Base-by-base conservation (phyloP, 2,113 vertebrate species). In the Salvelinus fontinalis region DNA sequence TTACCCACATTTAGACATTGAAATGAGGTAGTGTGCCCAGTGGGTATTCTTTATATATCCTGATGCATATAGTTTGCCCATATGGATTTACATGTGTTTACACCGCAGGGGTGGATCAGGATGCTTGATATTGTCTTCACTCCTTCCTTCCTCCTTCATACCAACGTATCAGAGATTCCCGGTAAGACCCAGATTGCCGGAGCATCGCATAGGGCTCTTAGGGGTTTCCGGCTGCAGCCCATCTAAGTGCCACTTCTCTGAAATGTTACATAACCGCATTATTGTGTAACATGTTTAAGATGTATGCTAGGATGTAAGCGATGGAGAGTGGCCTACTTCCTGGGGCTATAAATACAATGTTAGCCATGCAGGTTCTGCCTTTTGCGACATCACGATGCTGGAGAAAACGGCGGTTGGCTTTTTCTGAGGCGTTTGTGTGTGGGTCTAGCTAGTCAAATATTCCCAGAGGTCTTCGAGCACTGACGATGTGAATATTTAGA, bases 231-330 rank as follows among this genome's bases (percentile, higher is more conserved):
- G 22, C 67, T 67, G 71, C 66, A 60, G 67, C 64, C 39, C 11
- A 64, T 34, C n/a, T 34, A 39, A 20, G 49, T 54, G 65, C 76
- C 31, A 44, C 49, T 78, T 78, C 72, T 39, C 51, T 0, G 54
- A 75, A 75, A 22, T n/a, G 76, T 75, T 82, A 82, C 31, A 73
- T 76, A 82, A 73, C 34, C 4, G 39, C 3, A 44, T 14, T 62
- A 22, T 79, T 82, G 78, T 68, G 59, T 67, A 79, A 79, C 48
- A 14, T 57, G 54, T 82, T 76, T 75, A 73, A 79, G 74, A 78
- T 72, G 73, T 79, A 79, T 49, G 18, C 34, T 67, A 59, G 73
- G 73, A 73, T 39, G 64, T 79, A 20, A 76, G 68, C 67, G 51
- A 65, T 79, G 29, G 20, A 79, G 71, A 68, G 49, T n/a, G 57